phyloP scores from a whole-genome alignment of 2,797 vertebrate species.

The Pangasius larnaudii region DNA sequence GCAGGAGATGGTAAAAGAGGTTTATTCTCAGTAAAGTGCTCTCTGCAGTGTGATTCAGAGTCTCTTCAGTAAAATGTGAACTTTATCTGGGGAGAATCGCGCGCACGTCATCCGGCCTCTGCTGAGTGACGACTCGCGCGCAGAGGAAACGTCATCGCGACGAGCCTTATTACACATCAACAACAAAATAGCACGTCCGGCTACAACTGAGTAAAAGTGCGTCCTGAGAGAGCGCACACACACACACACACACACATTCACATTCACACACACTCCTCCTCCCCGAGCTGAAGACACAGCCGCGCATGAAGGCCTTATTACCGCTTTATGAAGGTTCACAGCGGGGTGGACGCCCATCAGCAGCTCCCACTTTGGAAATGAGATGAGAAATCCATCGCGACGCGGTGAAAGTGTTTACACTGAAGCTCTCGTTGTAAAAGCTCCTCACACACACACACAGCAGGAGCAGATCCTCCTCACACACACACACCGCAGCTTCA shows the following conservation, averaged over 20 bases:
- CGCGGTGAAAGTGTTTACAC: constrained; percentile 43
- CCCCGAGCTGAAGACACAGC: neutral
- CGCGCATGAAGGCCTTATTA: neutral
- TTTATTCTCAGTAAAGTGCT: no score
- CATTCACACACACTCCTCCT: neutral
- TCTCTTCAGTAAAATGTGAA: neutral
- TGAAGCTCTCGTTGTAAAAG: constrained; percentile 5
- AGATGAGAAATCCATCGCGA: constrained; percentile 38
- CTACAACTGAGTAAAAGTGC: neutral
- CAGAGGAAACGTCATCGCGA: constrained; percentile 50
- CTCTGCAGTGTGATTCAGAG: no score
- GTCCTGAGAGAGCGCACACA: neutral
- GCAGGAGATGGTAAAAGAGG: neutral
- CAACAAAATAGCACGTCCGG: constrained; percentile 35
- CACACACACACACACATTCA: neutral
- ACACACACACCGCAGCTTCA: neutral
- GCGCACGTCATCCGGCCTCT: neutral
- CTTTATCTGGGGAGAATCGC: neutral
- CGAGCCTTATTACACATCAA: constrained; percentile 37
- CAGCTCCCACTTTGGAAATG: constrained; percentile 29
- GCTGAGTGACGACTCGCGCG: constrained; percentile 7
- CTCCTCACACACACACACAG: neutral
- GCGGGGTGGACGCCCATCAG: constrained; percentile 24
- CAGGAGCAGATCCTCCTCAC: neutral
- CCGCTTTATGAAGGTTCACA: constrained; percentile 9